Percentiles rank a stretch among this genome's conserved stretches.
Conservation (phyloP, 2,888 invertebrate genomes). For the Trichacis sp. region DNA sequence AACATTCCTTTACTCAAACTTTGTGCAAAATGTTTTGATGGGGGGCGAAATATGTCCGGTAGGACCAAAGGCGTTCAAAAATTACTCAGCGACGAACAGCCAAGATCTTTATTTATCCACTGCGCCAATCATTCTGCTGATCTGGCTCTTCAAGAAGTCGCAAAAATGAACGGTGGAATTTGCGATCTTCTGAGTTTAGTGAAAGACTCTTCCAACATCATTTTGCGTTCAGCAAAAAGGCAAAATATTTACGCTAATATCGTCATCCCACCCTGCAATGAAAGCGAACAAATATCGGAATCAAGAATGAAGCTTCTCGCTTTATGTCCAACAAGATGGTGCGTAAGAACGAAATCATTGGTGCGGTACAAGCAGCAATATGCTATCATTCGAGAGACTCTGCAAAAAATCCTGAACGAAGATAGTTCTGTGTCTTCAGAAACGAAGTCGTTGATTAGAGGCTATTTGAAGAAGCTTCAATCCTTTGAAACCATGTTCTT, state of each 20-base stretch:
- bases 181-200: slow-evolving; percentile 6
- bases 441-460: too few relatives aligned
- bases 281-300: not conserved
- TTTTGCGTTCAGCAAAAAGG: not conserved
- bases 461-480: slow-evolving; percentile 4
- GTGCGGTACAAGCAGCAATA: slow-evolving; percentile 3
- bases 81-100: slow-evolving; percentile 6
- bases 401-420: not conserved
- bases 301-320: too few relatives aligned
- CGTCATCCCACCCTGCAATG: not conserved
- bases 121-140: slow-evolving; percentile 5
- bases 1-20: not conserved
- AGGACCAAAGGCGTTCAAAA: slow-evolving; percentile 5
- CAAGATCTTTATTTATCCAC: slow-evolving; percentile 1
- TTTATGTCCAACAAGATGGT: slow-evolving; percentile 1
- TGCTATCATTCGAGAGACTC: not conserved
- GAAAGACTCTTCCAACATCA: slow-evolving; percentile 4
- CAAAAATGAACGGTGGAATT: not conserved
- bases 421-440: slow-evolving; percentile 1
- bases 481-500: not conserved
- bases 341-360: slow-evolving; percentile 4
- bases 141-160: slow-evolving; percentile 7
- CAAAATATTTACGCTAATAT: not conserved
- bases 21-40: not conserved
- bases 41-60: not conserved